Percentiles rank a stretch among this genome's conserved stretches.
Conservation (phyloP, 2,113 vertebrate species). For the Seriola quinqueradiata region DNA sequence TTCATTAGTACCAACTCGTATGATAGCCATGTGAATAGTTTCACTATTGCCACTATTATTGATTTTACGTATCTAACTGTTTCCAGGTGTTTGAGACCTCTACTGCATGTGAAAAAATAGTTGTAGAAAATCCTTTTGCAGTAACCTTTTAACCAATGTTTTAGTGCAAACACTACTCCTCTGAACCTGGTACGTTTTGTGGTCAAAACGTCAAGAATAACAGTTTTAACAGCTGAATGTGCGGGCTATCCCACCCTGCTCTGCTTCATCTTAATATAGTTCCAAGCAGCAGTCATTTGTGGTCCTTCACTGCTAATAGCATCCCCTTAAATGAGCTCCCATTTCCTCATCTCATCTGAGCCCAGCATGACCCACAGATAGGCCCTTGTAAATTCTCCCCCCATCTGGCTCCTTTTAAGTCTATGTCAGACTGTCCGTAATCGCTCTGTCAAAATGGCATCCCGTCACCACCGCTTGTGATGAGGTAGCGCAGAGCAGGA, state of each 20-base stretch:
- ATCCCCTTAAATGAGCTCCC: slow-evolving; percentile 71
- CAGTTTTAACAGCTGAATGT: slow-evolving; percentile 39
- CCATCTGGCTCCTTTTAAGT: slow-evolving; percentile 79
- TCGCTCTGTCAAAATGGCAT: slow-evolving; percentile 76
- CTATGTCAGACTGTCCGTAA: slow-evolving; percentile 75
- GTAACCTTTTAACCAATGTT: slow-evolving; percentile 18
- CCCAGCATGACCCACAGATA: slow-evolving; percentile 67
- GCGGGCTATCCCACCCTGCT: not conserved
- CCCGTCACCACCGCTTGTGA: slow-evolving; percentile 73
- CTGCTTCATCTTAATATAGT: slow-evolving; percentile 59
- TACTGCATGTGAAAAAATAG: not conserved
- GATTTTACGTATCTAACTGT: not conserved
- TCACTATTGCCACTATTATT: too few relatives aligned
- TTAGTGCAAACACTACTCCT: slow-evolving; percentile 32
- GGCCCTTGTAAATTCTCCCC: slow-evolving; percentile 65
- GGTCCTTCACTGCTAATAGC: slow-evolving; percentile 68
- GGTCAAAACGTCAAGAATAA: slow-evolving; percentile 21
- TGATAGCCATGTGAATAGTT: too few relatives aligned
- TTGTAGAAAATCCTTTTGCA: not conserved
- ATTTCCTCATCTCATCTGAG: slow-evolving; percentile 77
- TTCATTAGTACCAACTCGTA: too few relatives aligned
- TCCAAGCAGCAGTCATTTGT: slow-evolving; percentile 68
- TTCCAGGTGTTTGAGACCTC: not conserved
- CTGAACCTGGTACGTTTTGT: not conserved
- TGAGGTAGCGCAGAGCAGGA: slow-evolving; percentile 69